Evolutionary conservation across 2,797 vertebrate genomes (phyloP).

Genomic region (Mormyrops boulengeri): DNA sequence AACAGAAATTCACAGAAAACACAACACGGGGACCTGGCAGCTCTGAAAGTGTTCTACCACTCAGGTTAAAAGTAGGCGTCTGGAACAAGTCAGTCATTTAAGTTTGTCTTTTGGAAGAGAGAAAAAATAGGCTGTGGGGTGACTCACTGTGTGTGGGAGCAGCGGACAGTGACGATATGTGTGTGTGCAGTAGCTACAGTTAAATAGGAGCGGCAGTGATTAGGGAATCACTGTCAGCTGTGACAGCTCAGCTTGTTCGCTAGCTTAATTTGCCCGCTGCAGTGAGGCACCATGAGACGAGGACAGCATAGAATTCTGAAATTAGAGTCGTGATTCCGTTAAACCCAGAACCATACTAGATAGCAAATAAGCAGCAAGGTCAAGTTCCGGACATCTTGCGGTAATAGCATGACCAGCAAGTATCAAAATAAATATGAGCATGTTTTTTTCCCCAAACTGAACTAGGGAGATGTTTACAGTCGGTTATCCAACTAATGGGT

Average conservation of each 20-base stretch:
- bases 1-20: neutral
- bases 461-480: neutral
- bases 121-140: conserved; percentile 6
- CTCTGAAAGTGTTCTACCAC: neutral
- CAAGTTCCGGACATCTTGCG: neutral
- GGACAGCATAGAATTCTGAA: neutral
- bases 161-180: neutral
- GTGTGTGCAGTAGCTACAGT: conserved; percentile 1
- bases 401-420: neutral
- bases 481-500: neutral
- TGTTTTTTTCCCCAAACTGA: neutral
- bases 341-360: neutral
- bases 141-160: conserved; percentile 10
- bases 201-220: conserved; percentile 17
- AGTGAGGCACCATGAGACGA: neutral
- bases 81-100: conserved; percentile 14
- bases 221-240: conserved; percentile 20
- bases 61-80: conserved; percentile 20
- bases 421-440: neutral
- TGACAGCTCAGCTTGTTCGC: conserved; percentile 17
- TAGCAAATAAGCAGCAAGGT: neutral
- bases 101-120: conserved; percentile 2
- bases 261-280: conserved; percentile 1
- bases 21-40: neutral
- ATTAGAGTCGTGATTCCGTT: neutral